phyloP scores from a whole-genome alignment of 2,888 invertebrate species.

The Cheilosia scutellata region DNA sequence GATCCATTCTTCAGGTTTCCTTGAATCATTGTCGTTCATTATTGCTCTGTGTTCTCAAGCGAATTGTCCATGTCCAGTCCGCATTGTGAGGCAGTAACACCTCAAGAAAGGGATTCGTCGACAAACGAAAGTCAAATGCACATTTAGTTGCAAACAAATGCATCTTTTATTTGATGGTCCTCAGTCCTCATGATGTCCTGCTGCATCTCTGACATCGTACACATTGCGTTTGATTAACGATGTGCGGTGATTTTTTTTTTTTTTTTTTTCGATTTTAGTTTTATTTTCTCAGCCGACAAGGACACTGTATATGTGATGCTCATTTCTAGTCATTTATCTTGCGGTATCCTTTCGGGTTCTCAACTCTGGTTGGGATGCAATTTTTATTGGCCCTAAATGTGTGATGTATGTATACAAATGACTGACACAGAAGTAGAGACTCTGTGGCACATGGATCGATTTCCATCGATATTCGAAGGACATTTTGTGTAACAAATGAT shows the following conservation, averaged over 20 bases:
- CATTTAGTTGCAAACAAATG: conserved; percentile 68
- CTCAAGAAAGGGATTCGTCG: conserved; percentile 27
- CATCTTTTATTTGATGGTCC: conserved; percentile 34
- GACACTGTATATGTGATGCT: conserved; percentile 21
- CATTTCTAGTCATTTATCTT: conserved; percentile 63
- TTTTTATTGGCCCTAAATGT: conserved; percentile 70
- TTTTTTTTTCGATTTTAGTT: conserved; percentile 2
- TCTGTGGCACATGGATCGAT: conserved; percentile 47
- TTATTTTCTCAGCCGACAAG: conserved; percentile 17
- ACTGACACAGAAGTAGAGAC: conserved; percentile 32
- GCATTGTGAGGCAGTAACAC: conserved; percentile 43
- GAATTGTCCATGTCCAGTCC: neutral
- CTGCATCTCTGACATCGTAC: conserved; percentile 53
- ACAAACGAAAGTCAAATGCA: conserved; percentile 59
- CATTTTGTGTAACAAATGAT: conserved; percentile 65
- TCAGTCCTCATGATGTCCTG: conserved; percentile 46
- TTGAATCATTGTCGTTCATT: conserved; percentile 53
- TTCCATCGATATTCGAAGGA: conserved; percentile 59
- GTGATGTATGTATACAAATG: conserved; percentile 68
- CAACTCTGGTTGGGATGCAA: conserved; percentile 41
- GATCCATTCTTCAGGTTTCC: conserved; percentile 48
- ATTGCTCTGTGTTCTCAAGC: conserved; percentile 20
- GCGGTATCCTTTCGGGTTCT: conserved; percentile 61
- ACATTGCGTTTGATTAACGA: conserved; percentile 75
- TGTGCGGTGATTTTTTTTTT: conserved; percentile 68